Base-by-base conservation (phyloP, 2,113 vertebrate species). In the Callipepla squamata region DNA sequence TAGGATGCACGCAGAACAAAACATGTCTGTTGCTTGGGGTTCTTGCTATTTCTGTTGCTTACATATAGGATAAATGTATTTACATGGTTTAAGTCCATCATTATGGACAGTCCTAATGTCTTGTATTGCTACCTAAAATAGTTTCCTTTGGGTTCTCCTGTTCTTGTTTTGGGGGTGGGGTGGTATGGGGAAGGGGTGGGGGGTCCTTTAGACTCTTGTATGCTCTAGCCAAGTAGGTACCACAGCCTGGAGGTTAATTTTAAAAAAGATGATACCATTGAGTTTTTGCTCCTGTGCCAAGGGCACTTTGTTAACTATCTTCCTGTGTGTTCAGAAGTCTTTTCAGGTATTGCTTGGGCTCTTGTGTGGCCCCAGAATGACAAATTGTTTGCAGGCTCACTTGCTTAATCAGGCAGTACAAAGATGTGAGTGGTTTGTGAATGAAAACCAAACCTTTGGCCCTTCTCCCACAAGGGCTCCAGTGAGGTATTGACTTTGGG, bases 11-110 rank as follows among this genome's bases (percentile, higher is more conserved):
- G 63, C 78, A 87, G 79, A 55, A 63, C 38, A 92, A 65, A 82
- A 80, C 72, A 70, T 76, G 75, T 80, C 81, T 23, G 5, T 65
- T 73, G 34, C 81, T 62, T 89, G 84, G 61, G 87, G 77, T 91
- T 89, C 81, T 73, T 68, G 55, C 47, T 72, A 53, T 93, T 94
- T 95, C 62, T 63, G 83, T 84, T 91, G 76, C 80, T 78, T 85
- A 91, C 81, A 61, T 89, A 75, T 47, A 87, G 87, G 89, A 86
- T 87, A 94, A 94, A 87, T 90, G 79, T 93, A 85, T 85, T 90
- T 90, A 92, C 83, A 89, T 78, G 80, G 80, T 85, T 70, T 90
- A 93, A 95, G 58, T 38, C 84, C 0, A 5, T 86, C 89, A 80
- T 67, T 91, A 93, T 92, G 77, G 89, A 85, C 85, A 85, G 72